A percentile compares a stretch with the other conserved stretches of the same genome.
phyloP scores from a whole-genome alignment of 1,140 invertebrate species.

The Trachymyrmex cornetzi region DNA sequence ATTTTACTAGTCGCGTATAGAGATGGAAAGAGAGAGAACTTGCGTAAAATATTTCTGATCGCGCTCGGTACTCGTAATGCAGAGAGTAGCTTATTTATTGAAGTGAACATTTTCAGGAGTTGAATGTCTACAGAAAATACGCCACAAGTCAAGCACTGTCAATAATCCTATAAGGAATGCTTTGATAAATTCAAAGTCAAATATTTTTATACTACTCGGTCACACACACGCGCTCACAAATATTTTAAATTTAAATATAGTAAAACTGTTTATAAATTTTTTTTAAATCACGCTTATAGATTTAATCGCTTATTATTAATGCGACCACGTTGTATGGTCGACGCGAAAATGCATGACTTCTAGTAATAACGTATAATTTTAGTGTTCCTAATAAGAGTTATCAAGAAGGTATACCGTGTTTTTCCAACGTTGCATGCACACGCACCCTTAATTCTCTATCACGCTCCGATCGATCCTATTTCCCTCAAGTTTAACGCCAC shows the following conservation, averaged over 20 bases:
- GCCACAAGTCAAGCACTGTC: not conserved
- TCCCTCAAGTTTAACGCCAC: conserved; percentile 51
- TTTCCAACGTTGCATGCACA: conserved; percentile 35
- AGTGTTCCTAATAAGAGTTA: not conserved
- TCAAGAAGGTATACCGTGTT: conserved; percentile 6
- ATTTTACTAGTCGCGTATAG: conserved; percentile 7
- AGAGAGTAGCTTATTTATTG: not conserved
- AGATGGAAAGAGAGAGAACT: not conserved
- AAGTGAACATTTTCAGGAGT: not conserved
- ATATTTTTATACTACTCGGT: too few relatives aligned
- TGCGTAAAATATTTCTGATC: not conserved
- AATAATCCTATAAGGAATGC: not conserved
- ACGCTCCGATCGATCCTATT: conserved; percentile 34
- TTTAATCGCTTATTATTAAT: not conserved
- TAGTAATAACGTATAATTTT: conserved; percentile 9
- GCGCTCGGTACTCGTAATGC: not conserved
- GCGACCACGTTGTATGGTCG: not conserved
- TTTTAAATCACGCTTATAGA: conserved; percentile 9
- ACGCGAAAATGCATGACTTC: not conserved
- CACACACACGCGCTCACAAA: too few relatives aligned
- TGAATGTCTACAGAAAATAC: not conserved
- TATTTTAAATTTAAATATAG: not conserved
- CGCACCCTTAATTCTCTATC: conserved; percentile 29
- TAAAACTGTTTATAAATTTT: not conserved
- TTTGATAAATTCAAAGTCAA: not conserved